These are phyloP conservation scores for Agrotis exclamationis DNA, from an alignment of 2,888 invertebrate species.

Conservation along the genomic window DNA sequence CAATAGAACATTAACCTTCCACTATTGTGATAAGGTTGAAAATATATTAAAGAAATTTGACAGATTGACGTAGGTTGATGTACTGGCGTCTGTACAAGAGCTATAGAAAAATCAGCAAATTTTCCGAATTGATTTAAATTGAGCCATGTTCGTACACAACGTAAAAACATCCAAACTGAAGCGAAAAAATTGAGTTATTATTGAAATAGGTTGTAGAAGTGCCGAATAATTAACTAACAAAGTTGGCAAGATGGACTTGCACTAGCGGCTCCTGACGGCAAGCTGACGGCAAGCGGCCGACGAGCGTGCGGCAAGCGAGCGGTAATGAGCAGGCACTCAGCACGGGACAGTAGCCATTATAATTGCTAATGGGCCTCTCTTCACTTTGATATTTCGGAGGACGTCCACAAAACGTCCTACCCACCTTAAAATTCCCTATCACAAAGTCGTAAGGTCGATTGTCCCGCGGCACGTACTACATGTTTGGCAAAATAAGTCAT, in stretches of 20 bases:
- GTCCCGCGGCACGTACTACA: slow-evolving; percentile 58
- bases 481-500: slow-evolving; percentile 65
- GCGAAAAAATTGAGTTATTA: slow-evolving; percentile 19
- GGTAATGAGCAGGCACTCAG: slow-evolving; percentile 85
- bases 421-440: slow-evolving; percentile 22
- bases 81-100: no score
- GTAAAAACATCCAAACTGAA: slow-evolving; percentile 1
- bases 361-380: slow-evolving; percentile 84
- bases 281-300: slow-evolving; percentile 1
- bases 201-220: slow-evolving; percentile 49
- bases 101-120: no score
- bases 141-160: neutral
- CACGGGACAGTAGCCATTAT: slow-evolving; percentile 81
- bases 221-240: slow-evolving; percentile 64
- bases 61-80: no score
- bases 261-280: slow-evolving; percentile 24
- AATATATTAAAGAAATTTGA: no score
- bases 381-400: slow-evolving; percentile 76
- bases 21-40: no score
- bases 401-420: slow-evolving; percentile 44
- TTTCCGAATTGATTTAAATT: no score
- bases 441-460: slow-evolving; percentile 43
- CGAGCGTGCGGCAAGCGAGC: slow-evolving; percentile 2
- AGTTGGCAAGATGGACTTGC: slow-evolving; percentile 46
- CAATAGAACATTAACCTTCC: no score